Conservation (phyloP, 2,797 vertebrate genomes). For the Gobionotothen gibberifrons region DNA sequence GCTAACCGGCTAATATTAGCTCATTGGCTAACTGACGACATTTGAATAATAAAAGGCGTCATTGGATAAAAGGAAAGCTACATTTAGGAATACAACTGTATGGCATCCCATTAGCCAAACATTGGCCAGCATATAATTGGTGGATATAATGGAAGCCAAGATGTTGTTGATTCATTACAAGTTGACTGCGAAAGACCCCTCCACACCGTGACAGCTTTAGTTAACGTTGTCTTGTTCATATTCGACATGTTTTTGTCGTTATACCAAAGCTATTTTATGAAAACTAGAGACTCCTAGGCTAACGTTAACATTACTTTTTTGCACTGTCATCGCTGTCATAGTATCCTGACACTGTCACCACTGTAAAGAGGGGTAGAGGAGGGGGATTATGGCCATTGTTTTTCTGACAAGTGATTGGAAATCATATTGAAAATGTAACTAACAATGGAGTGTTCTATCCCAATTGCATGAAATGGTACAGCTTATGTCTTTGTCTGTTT, state of each 20-base stretch:
- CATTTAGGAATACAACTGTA: fast-evolving
- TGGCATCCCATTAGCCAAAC: not conserved
- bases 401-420: slow-evolving; percentile 13
- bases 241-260: not conserved
- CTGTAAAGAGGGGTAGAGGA: not conserved
- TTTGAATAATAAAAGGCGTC: slow-evolving; percentile 16
- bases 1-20: slow-evolving; percentile 56
- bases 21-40: slow-evolving; percentile 9
- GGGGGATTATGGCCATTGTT: not conserved
- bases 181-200: slow-evolving; percentile 9
- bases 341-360: slow-evolving; percentile 42
- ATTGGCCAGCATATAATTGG: not conserved
- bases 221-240: not conserved
- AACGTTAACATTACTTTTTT: slow-evolving; percentile 38
- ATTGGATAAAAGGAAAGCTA: not conserved
- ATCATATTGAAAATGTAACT: not conserved
- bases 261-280: fast-evolving
- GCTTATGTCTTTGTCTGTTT: not conserved
- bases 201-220: not conserved
- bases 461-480: not conserved
- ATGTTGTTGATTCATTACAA: slow-evolving; percentile 30
- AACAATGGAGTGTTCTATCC: not conserved
- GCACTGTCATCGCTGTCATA: slow-evolving; percentile 72
- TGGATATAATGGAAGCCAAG: slow-evolving; percentile 1
- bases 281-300: not conserved